These are phyloP conservation scores for Delia radicum DNA, from an alignment of 1,140 invertebrate genomes.

Conservation along the genomic window DNA sequence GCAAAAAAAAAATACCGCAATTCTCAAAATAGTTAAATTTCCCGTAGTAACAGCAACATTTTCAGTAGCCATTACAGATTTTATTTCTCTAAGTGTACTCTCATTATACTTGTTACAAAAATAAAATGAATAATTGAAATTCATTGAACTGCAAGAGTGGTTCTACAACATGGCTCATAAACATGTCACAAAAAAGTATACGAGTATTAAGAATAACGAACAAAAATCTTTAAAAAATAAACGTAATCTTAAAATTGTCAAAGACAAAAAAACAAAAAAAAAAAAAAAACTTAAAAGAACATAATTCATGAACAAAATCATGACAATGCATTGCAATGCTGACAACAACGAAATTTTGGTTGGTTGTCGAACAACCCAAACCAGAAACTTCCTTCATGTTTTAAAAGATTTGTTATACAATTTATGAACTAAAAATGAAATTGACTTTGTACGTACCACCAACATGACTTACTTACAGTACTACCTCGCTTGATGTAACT, in stretches of 20 bases:
- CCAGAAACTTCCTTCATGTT: background rate
- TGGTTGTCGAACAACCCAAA: background rate
- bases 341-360: no score
- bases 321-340: background rate
- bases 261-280: background rate
- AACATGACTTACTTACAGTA: no score
- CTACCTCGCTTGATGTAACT: no score
- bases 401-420: no score
- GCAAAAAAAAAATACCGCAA: no score
- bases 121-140: slow-evolving; percentile 8
- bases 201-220: background rate
- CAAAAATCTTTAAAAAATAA: background rate
- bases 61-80: no score
- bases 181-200: slow-evolving; percentile 1
- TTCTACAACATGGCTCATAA: background rate
- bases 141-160: slow-evolving; percentile 7
- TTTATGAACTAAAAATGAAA: no score
- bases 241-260: background rate
- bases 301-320: slow-evolving; percentile 1
- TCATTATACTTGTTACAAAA: background rate
- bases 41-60: no score
- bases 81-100: no score
- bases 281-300: background rate
- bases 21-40: no score
- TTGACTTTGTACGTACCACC: no score